Percentiles rank a stretch among this genome's conserved stretches.
Evolutionary conservation across 2,797 vertebrate genomes (phyloP).

Genomic region (Ciconia nigra): DNA sequence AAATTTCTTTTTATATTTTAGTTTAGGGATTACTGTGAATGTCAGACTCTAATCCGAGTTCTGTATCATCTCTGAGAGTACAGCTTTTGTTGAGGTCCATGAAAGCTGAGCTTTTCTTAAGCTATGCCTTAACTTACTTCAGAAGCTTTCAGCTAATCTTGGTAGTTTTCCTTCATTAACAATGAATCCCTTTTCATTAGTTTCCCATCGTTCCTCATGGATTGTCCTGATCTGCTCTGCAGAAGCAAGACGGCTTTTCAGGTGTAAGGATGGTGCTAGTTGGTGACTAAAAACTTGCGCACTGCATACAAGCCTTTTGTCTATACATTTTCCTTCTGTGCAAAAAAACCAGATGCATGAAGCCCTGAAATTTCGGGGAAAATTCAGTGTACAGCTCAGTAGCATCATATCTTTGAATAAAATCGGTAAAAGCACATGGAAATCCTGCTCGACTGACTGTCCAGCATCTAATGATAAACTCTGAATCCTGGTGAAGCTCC

Average conservation of each 20-base stretch:
- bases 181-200: not conserved
- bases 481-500: not conserved
- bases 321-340: not conserved
- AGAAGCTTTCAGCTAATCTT: not conserved
- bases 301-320: not conserved
- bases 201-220: not conserved
- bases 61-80: not conserved
- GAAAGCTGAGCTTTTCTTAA: not conserved
- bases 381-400: not conserved
- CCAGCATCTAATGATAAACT: not conserved
- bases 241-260: not conserved
- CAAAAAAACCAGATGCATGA: fast-evolving
- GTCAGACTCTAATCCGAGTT: not conserved
- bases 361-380: not conserved
- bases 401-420: not conserved
- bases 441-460: not conserved
- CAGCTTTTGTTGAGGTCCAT: not conserved
- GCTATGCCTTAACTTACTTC: not conserved
- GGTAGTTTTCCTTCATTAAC: not conserved
- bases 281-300: not conserved
- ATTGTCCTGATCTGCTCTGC: not conserved
- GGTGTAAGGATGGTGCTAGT: not conserved
- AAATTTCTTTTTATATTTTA: not conserved
- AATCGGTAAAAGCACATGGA: not conserved
- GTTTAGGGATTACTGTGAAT: not conserved